Conservation (phyloP, 2,113 vertebrate genomes). For the Tautogolabrus adspersus region DNA sequence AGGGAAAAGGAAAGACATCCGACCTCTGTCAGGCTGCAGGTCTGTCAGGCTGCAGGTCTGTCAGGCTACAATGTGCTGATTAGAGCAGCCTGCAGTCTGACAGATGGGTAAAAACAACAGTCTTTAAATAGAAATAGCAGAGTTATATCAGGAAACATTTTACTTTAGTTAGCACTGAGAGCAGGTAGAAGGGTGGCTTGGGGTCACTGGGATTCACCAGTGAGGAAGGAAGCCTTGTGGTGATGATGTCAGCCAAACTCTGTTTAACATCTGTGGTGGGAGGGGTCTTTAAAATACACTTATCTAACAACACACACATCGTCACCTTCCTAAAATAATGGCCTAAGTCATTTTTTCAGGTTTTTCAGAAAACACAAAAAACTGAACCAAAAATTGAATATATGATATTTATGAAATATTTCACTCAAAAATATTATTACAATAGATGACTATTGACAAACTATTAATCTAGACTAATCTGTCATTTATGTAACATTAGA, state of each 20-base stretch:
- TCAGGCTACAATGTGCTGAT: constrained; percentile 23
- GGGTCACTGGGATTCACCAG: constrained; percentile 16
- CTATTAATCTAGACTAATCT: no score
- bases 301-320: neutral
- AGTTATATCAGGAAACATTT: constrained; percentile 29
- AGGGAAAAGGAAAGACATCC: constrained; percentile 3
- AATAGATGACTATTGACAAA: no score
- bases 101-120: constrained; percentile 25
- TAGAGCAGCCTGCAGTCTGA: constrained; percentile 17
- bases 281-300: neutral
- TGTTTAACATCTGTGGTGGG: constrained; percentile 39
- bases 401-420: no score
- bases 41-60: no score
- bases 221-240: neutral
- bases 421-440: no score
- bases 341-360: no score
- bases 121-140: constrained; percentile 34
- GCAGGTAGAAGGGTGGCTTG: constrained; percentile 3
- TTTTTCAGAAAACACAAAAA: no score
- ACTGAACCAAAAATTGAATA: no score
- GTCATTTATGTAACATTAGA: no score
- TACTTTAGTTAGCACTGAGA: neutral
- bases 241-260: neutral
- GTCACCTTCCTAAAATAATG: no score
- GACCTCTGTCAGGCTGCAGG: constrained; percentile 15